A percentile compares a stretch with the other conserved stretches of the same genome.
phyloP scores from a whole-genome alignment of 2,113 vertebrate genomes.

The Mystacornis crossleyi region DNA sequence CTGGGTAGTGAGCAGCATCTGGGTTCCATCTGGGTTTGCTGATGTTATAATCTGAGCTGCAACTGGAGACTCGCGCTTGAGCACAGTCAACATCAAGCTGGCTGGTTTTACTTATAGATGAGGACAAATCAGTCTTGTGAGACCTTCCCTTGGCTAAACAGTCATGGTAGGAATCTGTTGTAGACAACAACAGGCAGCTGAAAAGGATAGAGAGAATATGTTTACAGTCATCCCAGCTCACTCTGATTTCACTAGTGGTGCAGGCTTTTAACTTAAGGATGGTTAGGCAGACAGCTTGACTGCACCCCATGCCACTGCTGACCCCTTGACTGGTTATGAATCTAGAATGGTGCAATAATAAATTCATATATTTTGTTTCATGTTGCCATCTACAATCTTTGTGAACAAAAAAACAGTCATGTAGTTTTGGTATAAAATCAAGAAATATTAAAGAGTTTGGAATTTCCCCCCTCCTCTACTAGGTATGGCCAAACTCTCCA shows the following conservation, averaged over 20 bases:
- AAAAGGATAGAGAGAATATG: neutral
- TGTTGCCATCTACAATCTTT: neutral
- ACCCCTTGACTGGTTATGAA: neutral
- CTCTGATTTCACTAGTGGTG: neutral
- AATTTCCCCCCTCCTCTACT: neutral
- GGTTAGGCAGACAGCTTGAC: neutral
- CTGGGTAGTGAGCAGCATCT: neutral
- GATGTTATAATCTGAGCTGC: neutral
- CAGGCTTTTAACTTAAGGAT: neutral
- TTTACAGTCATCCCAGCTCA: neutral
- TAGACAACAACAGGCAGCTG: neutral
- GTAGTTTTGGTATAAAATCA: neutral
- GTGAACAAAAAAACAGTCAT: neutral
- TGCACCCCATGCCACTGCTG: neutral
- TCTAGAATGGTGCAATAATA: neutral
- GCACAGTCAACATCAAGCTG: neutral
- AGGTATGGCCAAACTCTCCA: neutral
- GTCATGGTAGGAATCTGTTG: neutral
- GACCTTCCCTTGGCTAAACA: neutral
- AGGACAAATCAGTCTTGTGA: neutral
- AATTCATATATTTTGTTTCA: neutral
- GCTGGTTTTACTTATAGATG: neutral
- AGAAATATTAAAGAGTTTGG: neutral
- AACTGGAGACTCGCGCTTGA: rapidly evolving
- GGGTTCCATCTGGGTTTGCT: neutral